Base-by-base conservation (phyloP, 2,113 vertebrate species). In the Corythornis cristatus region DNA sequence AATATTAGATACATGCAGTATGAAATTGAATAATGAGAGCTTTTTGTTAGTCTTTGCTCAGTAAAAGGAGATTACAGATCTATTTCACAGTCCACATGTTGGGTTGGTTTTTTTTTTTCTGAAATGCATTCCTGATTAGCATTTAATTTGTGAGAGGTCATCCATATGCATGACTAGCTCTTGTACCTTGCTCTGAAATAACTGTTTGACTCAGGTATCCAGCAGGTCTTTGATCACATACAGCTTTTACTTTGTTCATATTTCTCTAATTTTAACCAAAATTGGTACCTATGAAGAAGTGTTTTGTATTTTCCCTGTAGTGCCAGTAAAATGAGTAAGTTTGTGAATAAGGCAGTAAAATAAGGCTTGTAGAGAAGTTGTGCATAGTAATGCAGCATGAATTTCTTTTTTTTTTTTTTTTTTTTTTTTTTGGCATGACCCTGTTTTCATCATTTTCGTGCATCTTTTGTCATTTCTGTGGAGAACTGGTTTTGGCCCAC, bases 121-220 rank as follows among this genome's bases (percentile, higher is more conserved):
- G 76, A 91, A 90, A 75, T 95, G 77, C 87, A 28, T 90, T 94
- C 50, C 84, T 80, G 91, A 92, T 92, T 73, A 95, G 83, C 80
- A 91, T 94, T 95, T 88, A 93, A 95, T 98, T 96, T 89, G 87
- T 72, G 86, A 97, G 96, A 96, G 93, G 95, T 95, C 89, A 93
- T 96, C 93, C 95, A 90, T 97, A 95, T 95, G 88, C 91, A 96
- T 96, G 93, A 94, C 88, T 91, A 77, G 90, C 71, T 92, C 87
- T 90, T 51, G 75, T 88, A 76, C 78, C 84, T 95, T 92, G 67
- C 93, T 94, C 95, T 61, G 77, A 89, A 95, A 96, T 92, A 95
- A 90, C 84, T 86, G 72, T 84, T 95, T 76, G 88, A 91, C 94
- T 87, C 67, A 20, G 94, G 86, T 90, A 93, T 88, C 92, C 90